Evolutionary conservation across 2,797 vertebrate species (phyloP), one percentile per base, ranked within the genome.

Genomic region (Streptopelia turtur): DNA sequence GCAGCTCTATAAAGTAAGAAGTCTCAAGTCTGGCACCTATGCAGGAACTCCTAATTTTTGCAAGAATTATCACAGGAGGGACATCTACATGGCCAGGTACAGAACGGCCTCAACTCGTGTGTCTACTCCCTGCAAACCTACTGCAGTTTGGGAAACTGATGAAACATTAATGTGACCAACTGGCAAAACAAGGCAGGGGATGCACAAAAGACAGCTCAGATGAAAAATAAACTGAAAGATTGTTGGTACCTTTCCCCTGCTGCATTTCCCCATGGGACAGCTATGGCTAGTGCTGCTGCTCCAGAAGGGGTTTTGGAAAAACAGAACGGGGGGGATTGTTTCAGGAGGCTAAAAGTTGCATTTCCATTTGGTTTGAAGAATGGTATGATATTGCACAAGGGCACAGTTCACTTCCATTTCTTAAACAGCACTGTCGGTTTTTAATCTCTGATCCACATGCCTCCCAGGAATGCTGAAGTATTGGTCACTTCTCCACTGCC

Each of bases 141-240:
- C 4, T 2, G 1, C 22, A 60, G 5, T 0, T 8, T 4, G 13
- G 37, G 14, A 43, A 56, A 39, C 6, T 17, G 33, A 24, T n/a
- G 50, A 31, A 64, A 24, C 1, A 2, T 11, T 15, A 12, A 16
- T 0, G 5, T 10, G 43, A 47, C 27, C 18, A 6, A 8, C 22
- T 6, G 14, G 6, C 28, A 37, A 35, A 74, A 24, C 3, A 15
- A 57, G 28, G 45, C 63, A 87, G 16, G 31, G 18, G 75, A 28
- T 4, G 56, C 4, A 25, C 37, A 52, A 37, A 41, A 59, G 12
- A 52, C 13, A 47, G 41, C 55, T 64, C 49, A 49, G 43, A 63
- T 27, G 20, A 56, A 39, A 25, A 61, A 78, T 6, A 50, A 77
- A 45, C 0, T 1, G n/a, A 61, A 74, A 17, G 47, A 49, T 3